Base-by-base conservation (phyloP, 2,797 vertebrate species). In the Sardinella longiceps region DNA sequence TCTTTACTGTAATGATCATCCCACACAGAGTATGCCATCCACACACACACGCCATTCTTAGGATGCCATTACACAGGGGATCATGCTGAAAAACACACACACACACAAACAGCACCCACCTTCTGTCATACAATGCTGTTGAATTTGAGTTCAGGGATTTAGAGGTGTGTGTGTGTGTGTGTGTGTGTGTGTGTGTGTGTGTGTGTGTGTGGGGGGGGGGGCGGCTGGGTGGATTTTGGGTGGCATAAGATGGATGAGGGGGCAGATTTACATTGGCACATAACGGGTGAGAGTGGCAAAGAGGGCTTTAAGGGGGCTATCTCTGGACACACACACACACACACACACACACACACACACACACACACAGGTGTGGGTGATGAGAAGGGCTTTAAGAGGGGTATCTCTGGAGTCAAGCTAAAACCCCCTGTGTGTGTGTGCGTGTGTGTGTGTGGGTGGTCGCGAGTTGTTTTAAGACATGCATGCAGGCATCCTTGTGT, bases 291-390 rank as follows among this genome's bases (percentile, higher is more conserved):
- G 30, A 14, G 3, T 74, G 66, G 30, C 66, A 12, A 7, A 6
- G 20, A 5, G 53, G 53, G 53, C 18, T 74, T 37, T 37, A 37
- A 15, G 12, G 18, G 66, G 30, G 33, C 30, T 4, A 74, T 74
- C 30, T 33, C 4, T 37, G 30, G 30, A 74, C 14, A 2, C 50
- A 2, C 50, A 2, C 50, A 56, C 51, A 58, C 53, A 58, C 53
- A 58, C 53, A 58, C 20, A 58, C 53, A 58, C 53, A 58, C 53
- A 58, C 53, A 58, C 53, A 58, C 53, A 58, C 53, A 58, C 46
- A 12, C 46, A 48, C 46, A 14, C 46, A 50, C 48, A 3, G 15
- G 58, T n/a, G n/a, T n/a, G n/a, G n/a, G n/a, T n/a, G n/a, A n/a
- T n/a, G n/a, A n/a, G n/a, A n/a, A n/a, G n/a, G n/a, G n/a, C n/a